These are phyloP conservation scores for Muscicapa comitata DNA, from an alignment of 2,797 vertebrate species.

Conservation along the genomic window DNA sequence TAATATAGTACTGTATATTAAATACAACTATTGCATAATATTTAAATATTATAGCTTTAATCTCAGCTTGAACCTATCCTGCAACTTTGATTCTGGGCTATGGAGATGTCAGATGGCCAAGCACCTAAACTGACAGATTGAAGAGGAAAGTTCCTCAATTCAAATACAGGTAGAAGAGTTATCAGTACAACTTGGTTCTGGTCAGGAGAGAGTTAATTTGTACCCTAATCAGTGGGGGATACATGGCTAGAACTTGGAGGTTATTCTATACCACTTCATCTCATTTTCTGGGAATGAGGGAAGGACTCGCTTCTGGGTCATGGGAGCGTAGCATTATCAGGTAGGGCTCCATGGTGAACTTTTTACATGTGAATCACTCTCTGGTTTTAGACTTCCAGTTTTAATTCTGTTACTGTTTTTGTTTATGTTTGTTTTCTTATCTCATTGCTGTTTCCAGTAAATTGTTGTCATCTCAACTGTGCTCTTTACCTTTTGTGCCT, in stretches of 20 bases:
- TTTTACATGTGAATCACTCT: not conserved
- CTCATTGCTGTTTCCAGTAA: not conserved
- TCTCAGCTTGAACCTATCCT: not conserved
- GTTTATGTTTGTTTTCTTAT: not conserved
- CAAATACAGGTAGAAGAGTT: not conserved
- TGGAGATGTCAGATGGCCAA: not conserved
- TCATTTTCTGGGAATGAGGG: not conserved
- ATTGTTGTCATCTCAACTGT: not conserved
- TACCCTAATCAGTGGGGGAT: not conserved
- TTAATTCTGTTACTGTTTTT: not conserved
- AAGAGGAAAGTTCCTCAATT: not conserved
- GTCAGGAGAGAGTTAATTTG: not conserved
- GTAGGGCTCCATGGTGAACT: not conserved
- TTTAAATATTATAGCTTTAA: not conserved
- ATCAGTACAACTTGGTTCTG: not conserved
- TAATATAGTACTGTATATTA: not conserved
- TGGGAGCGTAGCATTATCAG: not conserved
- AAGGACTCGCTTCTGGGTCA: fast-evolving
- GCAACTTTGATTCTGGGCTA: not conserved
- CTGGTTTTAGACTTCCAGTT: not conserved
- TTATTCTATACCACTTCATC: not conserved
- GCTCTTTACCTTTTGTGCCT: not conserved
- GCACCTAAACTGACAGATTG: not conserved
- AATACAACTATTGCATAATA: no score
- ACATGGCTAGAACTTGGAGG: not conserved